A percentile compares a stretch with the other conserved stretches of the same genome.
Evolutionary conservation across 2,888 invertebrate species (phyloP).

Genomic region (Neoascia interrupta): DNA sequence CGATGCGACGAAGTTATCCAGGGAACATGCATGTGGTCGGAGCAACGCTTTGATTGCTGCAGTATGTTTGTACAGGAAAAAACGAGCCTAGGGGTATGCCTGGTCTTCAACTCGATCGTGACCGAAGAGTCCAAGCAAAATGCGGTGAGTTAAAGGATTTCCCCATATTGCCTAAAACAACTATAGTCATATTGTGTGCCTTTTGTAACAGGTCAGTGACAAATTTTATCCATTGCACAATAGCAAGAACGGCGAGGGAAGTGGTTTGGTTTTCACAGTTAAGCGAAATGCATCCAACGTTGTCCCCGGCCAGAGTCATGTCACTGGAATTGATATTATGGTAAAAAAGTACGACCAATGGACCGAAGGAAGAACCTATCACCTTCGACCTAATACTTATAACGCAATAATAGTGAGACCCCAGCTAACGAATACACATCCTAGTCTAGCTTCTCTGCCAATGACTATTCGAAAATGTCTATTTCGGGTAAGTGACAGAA

Average conservation of each 20-base stretch:
- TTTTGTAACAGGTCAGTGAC: conserved; percentile 70
- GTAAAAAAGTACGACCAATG: conserved; percentile 73
- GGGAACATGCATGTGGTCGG: conserved; percentile 79
- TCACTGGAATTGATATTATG: conserved; percentile 71
- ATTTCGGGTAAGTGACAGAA: conserved; percentile 72
- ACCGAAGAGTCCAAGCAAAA: conserved; percentile 74
- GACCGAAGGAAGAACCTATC: conserved; percentile 70
- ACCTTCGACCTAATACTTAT: conserved; percentile 72
- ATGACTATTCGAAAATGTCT: conserved; percentile 73
- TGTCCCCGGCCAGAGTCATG: conserved; percentile 25
- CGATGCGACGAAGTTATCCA: conserved; percentile 79
- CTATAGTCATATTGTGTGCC: too few relatives aligned
- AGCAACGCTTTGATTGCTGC: conserved; percentile 78
- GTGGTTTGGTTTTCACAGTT: conserved; percentile 73
- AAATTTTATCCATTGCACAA: conserved; percentile 73
- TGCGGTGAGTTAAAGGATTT: conserved; percentile 64
- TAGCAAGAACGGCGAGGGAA: conserved; percentile 75
- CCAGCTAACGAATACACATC: too few relatives aligned
- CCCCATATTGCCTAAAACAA: too few relatives aligned
- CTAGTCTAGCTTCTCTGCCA: conserved; percentile 69
- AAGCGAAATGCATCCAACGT: conserved; percentile 65
- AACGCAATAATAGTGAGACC: conserved; percentile 74
- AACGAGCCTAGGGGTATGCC: conserved; percentile 79
- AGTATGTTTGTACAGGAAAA: conserved; percentile 79
- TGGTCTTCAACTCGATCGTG: conserved; percentile 80